Evolutionary conservation across 1,140 invertebrate species (phyloP).

Genomic region (Drosophila carrolli): DNA sequence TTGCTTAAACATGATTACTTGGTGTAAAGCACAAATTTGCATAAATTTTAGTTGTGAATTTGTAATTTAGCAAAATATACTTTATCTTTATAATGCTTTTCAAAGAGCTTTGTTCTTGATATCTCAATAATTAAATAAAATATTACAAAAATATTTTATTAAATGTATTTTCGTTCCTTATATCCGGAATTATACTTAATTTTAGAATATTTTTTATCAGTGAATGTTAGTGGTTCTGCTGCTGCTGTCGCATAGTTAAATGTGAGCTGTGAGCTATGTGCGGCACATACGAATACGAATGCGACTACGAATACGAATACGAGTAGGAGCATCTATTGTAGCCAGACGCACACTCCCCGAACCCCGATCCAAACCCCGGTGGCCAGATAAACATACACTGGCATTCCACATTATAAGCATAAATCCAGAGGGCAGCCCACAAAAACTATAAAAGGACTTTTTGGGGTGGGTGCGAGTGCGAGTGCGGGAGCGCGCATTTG

Average conservation of each 20-base stretch:
- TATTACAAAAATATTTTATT: too few species aligned
- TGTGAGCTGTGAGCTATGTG: slow-evolving; percentile 52
- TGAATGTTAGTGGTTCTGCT: slow-evolving; percentile 6
- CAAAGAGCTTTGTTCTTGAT: too few species aligned
- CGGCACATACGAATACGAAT: slow-evolving; percentile 35
- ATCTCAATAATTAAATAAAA: too few species aligned
- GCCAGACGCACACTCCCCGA: slow-evolving; percentile 30
- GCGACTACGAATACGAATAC: slow-evolving; percentile 9
- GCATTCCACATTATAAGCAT: slow-evolving; percentile 61
- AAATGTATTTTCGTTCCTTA: background rate
- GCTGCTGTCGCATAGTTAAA: slow-evolving; percentile 61
- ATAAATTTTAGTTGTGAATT: too few species aligned
- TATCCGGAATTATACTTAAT: background rate
- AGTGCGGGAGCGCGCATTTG: slow-evolving; percentile 65
- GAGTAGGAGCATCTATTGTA: slow-evolving; percentile 37
- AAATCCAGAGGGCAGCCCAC: slow-evolving; percentile 53
- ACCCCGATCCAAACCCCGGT: slow-evolving; percentile 1
- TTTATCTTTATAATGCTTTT: too few species aligned
- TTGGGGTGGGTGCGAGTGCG: slow-evolving; percentile 22
- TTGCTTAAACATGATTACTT: too few species aligned
- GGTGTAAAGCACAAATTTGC: too few species aligned
- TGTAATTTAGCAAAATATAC: too few species aligned
- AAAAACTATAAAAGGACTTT: slow-evolving; percentile 64
- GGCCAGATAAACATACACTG: slow-evolving; percentile 44
- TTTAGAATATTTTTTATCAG: background rate